Conservation (phyloP, 2,888 invertebrate species). For the Arrhopalites spinosus region DNA sequence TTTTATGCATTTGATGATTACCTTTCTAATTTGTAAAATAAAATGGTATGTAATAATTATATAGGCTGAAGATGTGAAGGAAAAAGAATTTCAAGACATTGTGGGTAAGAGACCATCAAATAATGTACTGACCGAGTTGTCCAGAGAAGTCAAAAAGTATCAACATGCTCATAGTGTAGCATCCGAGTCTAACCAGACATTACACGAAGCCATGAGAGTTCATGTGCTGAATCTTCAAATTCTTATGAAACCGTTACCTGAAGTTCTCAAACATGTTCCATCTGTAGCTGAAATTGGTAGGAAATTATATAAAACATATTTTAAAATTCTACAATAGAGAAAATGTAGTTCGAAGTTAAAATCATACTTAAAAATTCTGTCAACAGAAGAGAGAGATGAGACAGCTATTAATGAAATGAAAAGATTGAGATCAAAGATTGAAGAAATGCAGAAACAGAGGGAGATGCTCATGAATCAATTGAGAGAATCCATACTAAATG, state of each 20-base stretch:
- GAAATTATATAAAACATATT: neutral
- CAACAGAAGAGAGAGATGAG: constrained; percentile 60
- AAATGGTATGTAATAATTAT: constrained; percentile 61
- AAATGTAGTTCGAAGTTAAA: neutral
- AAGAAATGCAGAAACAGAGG: constrained; percentile 92
- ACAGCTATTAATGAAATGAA: constrained; percentile 73
- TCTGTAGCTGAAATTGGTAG: constrained; percentile 58
- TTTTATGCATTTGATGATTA: too few species aligned
- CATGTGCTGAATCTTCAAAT: constrained; percentile 87
- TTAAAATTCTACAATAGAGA: neutral
- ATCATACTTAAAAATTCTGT: neutral
- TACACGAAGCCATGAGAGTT: constrained; percentile 88
- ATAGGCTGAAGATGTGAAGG: constrained; percentile 64
- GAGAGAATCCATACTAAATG: constrained; percentile 77
- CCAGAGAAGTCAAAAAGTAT: constrained; percentile 83
- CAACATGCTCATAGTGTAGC: constrained; percentile 84
- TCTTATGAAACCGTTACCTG: constrained; percentile 77
- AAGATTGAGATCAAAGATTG: constrained; percentile 81
- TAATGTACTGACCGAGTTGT: constrained; percentile 82
- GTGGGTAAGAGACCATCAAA: constrained; percentile 81
- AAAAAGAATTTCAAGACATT: constrained; percentile 78
- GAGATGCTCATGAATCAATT: constrained; percentile 76
- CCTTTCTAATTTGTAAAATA: too few species aligned
- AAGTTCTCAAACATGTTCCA: constrained; percentile 67
- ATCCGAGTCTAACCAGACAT: constrained; percentile 85